These are phyloP conservation scores for Amazona ochrocephala DNA, from an alignment of 2,797 vertebrate genomes.

Conservation along the genomic window DNA sequence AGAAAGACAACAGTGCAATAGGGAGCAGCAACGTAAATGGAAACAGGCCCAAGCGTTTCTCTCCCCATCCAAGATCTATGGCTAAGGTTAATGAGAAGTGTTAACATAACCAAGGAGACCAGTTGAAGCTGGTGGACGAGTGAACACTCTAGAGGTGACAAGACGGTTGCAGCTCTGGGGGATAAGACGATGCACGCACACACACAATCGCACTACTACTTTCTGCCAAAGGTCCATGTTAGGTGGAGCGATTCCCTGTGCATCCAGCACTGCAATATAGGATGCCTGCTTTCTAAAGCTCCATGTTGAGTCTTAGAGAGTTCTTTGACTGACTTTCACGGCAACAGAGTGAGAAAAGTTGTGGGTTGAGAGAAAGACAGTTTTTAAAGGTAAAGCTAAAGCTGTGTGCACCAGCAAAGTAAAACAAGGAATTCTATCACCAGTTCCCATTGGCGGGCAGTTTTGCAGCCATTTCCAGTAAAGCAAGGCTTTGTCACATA, in stretches of 20 bases:
- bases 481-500: no score
- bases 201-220: not conserved
- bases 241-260: no score
- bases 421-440: no score
- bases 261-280: not conserved
- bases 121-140: not conserved
- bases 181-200: not conserved
- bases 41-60: not conserved
- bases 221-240: not conserved
- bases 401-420: no score
- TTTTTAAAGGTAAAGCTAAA: no score
- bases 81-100: not conserved
- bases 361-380: no score
- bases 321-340: no score
- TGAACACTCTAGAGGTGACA: not conserved
- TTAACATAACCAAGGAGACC: not conserved
- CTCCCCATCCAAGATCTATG: not conserved
- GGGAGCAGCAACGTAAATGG: not conserved
- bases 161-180: not conserved
- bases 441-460: no score
- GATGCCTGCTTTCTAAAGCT: no score
- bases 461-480: no score
- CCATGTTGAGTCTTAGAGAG: no score
- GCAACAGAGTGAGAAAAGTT: no score
- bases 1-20: not conserved